Evolutionary conservation across 2,888 invertebrate genomes (phyloP).

Genomic region (Diaperis boleti): DNA sequence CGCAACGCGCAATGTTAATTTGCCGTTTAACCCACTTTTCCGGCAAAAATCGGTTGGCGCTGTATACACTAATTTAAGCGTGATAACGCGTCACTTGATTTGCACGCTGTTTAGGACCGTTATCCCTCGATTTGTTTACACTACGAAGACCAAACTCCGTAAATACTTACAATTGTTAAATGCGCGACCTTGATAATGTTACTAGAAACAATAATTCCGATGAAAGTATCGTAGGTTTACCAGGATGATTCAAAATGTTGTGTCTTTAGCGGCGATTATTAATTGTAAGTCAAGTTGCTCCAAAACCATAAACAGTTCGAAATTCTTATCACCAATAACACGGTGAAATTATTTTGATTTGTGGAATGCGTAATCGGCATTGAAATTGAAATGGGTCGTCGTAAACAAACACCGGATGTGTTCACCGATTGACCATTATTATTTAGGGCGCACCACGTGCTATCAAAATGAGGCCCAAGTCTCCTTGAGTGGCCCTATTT

Average conservation of each 20-base stretch:
- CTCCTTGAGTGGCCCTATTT: too few species aligned
- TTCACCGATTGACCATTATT: conserved; percentile 28
- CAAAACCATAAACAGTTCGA: conserved; percentile 16
- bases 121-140: conserved; percentile 20
- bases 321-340: neutral
- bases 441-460: conserved; percentile 10
- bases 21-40: conserved; percentile 24
- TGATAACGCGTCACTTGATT: conserved; percentile 27
- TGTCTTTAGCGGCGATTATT: too few species aligned
- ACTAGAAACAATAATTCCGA: conserved; percentile 39
- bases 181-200: conserved; percentile 34
- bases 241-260: conserved; percentile 37
- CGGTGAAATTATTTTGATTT: conserved; percentile 3
- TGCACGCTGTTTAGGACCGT: conserved; percentile 13
- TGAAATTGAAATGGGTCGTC: conserved; percentile 29
- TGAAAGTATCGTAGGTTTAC: conserved; percentile 38
- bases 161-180: conserved; percentile 29
- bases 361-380: conserved; percentile 20
- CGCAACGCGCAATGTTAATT: conserved; percentile 23
- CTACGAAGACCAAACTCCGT: conserved; percentile 26
- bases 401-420: conserved; percentile 38
- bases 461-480: neutral
- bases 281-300: too few species aligned
- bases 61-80: neutral
- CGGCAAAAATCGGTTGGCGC: conserved; percentile 11